These are phyloP conservation scores for Nilaparvata lugens DNA, from an alignment of 1,140 invertebrate species.

Conservation along the genomic window DNA sequence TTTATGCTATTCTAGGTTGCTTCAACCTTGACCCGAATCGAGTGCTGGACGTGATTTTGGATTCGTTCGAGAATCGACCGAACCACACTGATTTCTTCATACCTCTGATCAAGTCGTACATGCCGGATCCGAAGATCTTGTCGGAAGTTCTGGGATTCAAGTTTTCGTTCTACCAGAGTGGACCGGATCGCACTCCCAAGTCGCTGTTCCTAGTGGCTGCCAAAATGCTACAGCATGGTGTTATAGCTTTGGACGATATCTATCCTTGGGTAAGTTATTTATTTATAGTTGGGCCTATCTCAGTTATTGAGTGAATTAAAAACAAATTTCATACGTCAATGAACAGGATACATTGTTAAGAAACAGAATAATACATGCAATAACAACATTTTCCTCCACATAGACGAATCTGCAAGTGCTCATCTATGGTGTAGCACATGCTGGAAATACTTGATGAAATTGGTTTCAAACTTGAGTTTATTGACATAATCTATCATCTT, in stretches of 20 bases:
- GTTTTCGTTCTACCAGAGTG: slow-evolving; percentile 47
- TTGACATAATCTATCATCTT: no score
- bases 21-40: slow-evolving; percentile 99
- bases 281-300: slow-evolving; percentile 6
- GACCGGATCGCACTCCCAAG: slow-evolving; percentile 56
- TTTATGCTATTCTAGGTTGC: slow-evolving; percentile 63
- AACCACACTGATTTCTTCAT: slow-evolving; percentile 66
- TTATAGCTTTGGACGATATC: slow-evolving; percentile 80
- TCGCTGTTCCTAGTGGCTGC: slow-evolving; percentile 85
- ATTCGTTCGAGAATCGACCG: slow-evolving; percentile 88
- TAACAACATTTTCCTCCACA: background rate
- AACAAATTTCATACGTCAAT: no score
- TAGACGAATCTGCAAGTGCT: no score
- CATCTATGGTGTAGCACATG: no score
- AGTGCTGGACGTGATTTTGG: slow-evolving; percentile 91
- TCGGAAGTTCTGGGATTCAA: slow-evolving; percentile 95
- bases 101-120: slow-evolving; percentile 73
- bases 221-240: slow-evolving; percentile 74
- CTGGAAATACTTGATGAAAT: no score
- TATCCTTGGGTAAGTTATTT: slow-evolving; percentile 73
- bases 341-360: no score
- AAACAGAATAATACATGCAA: background rate
- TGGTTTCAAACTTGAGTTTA: no score
- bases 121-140: slow-evolving; percentile 72
- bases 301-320: no score